A percentile compares a stretch with the other conserved stretches of the same genome.
Evolutionary conservation across 1,140 invertebrate genomes (phyloP).

Genomic region (Sitobion miscanthi): DNA sequence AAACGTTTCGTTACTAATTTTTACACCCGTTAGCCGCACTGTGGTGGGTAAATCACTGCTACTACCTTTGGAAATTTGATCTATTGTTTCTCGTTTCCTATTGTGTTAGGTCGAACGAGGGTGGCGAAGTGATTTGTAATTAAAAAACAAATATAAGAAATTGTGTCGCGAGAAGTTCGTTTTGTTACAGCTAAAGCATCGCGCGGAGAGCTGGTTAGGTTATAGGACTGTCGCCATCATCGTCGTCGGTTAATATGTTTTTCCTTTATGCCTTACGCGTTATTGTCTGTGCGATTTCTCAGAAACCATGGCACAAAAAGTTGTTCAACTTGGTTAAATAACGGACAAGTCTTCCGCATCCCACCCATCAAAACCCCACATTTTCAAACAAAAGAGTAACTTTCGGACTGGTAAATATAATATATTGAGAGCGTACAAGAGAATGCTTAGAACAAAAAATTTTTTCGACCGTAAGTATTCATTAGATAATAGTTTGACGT

Average conservation of each 20-base stretch:
- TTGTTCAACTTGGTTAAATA: conserved; percentile 20
- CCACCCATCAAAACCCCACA: not conserved
- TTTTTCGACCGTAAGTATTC: conserved; percentile 11
- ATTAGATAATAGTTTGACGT: conserved; percentile 43
- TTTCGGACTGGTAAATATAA: conserved; percentile 37
- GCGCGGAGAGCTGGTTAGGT: not conserved
- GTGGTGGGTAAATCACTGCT: not conserved
- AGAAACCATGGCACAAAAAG: conserved; percentile 24
- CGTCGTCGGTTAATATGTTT: not conserved
- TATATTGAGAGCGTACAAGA: conserved; percentile 35
- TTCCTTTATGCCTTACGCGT: not conserved
- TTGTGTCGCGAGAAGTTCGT: not conserved
- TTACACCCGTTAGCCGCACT: not conserved
- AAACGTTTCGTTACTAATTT: conserved; percentile 23
- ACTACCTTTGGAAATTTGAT: conserved; percentile 6
- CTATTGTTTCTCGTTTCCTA: not conserved
- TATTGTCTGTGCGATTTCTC: conserved; percentile 27
- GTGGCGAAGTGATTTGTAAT: not conserved
- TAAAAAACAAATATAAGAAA: conserved; percentile 16
- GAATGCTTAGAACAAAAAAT: not conserved
- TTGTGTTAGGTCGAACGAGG: not conserved
- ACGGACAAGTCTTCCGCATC: conserved; percentile 6
- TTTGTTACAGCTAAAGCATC: not conserved
- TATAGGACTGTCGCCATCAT: not conserved
- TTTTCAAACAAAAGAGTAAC: conserved; percentile 28